Evolutionary conservation across 2,113 vertebrate species (phyloP).

Genomic region (Clarias magur): DNA sequence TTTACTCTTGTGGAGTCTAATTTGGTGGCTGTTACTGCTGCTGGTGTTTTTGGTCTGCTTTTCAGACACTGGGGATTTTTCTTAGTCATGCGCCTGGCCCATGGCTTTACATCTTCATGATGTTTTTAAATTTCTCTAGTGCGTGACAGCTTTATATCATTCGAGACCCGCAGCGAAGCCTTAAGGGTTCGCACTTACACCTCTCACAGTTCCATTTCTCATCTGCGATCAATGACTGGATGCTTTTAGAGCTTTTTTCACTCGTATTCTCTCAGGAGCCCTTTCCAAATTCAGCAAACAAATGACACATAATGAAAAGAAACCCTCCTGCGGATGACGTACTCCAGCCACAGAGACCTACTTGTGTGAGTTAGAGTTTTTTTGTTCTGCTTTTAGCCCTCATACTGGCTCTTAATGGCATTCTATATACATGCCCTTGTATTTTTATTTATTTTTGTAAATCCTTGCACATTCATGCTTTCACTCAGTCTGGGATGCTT

Average conservation of each 20-base stretch:
- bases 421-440: not conserved
- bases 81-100: not conserved
- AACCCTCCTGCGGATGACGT: not conserved
- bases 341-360: not conserved
- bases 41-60: not conserved
- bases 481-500: not conserved
- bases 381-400: not conserved
- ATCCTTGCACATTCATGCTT: not conserved
- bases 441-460: not conserved
- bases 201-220: not conserved
- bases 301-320: slow-evolving; percentile 4
- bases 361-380: not conserved
- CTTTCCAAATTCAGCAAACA: not conserved
- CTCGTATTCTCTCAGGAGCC: not conserved
- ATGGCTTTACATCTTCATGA: not conserved
- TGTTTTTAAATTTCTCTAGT: slow-evolving; percentile 15
- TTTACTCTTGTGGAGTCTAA: not conserved
- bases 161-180: not conserved
- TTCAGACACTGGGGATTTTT: not conserved
- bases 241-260: slow-evolving; percentile 25
- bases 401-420: not conserved
- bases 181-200: not conserved
- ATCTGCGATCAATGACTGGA: slow-evolving; percentile 12
- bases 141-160: slow-evolving; percentile 15
- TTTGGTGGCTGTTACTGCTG: not conserved